These are phyloP conservation scores for Leptinotarsa tumamoca DNA, from an alignment of 2,888 invertebrate genomes.

Conservation along the genomic window DNA sequence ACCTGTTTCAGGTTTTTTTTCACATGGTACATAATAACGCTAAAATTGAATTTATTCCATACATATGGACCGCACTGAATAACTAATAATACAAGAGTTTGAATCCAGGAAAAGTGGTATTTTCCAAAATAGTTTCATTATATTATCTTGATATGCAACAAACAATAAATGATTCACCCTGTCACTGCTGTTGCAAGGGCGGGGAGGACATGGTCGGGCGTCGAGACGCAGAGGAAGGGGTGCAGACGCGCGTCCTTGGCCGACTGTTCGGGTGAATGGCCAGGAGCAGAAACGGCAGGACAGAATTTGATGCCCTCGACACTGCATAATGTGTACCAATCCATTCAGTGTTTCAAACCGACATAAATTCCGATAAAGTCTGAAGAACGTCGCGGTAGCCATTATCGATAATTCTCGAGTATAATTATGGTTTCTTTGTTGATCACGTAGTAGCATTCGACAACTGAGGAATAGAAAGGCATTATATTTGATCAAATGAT, in stretches of 20 bases:
- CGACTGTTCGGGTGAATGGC: conserved; percentile 67
- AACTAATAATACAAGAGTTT: no score
- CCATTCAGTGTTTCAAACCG: background rate
- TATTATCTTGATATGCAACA: background rate
- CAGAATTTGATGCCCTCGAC: conserved; percentile 24
- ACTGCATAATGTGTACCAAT: background rate
- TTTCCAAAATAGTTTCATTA: background rate
- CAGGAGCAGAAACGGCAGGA: conserved; percentile 47
- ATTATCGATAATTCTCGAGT: background rate
- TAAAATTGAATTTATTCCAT: no score
- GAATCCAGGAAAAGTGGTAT: no score
- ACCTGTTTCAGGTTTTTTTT: no score
- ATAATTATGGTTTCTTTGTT: background rate
- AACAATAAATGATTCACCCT: conserved; percentile 2
- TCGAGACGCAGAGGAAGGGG: conserved; percentile 39
- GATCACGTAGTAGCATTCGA: background rate
- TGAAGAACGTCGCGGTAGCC: background rate
- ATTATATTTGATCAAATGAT: no score
- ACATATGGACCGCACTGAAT: no score
- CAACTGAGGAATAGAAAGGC: no score
- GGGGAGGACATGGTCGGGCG: conserved; percentile 20
- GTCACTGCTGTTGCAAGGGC: background rate
- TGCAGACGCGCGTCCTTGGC: conserved; percentile 61
- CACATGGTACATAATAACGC: no score
- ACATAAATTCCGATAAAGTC: conserved; percentile 1